Evolutionary conservation across 1,140 invertebrate species (phyloP).

Genomic region (Phymorhynchus buccinoides): DNA sequence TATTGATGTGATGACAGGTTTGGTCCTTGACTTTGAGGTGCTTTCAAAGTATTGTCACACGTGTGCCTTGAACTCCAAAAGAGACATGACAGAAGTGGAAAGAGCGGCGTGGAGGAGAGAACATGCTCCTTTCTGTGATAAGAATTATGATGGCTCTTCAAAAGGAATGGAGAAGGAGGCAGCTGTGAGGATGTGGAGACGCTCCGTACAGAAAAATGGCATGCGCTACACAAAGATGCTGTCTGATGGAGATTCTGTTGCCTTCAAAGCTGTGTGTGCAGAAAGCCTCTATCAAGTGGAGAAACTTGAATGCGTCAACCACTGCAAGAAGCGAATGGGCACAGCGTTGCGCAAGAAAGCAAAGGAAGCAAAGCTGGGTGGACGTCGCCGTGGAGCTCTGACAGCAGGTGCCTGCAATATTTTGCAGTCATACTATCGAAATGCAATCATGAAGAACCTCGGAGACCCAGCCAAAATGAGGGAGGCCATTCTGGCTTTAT

Average conservation of each 20-base stretch:
- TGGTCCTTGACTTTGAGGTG: background rate
- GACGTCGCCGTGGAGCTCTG: too few species aligned
- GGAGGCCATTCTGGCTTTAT: too few species aligned
- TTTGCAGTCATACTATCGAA: too few species aligned
- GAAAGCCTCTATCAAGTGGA: too few species aligned
- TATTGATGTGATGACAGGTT: conserved; percentile 15
- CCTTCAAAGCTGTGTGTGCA: too few species aligned
- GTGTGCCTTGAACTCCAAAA: background rate
- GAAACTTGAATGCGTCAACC: too few species aligned
- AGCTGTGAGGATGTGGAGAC: conserved; percentile 12
- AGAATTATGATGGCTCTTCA: conserved; percentile 20
- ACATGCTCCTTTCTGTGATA: conserved; percentile 16
- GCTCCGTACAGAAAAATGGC: background rate
- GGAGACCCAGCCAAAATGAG: too few species aligned
- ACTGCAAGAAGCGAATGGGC: too few species aligned
- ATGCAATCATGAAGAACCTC: too few species aligned
- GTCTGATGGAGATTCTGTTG: conserved; percentile 27
- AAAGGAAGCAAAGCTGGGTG: too few species aligned
- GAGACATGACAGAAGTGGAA: background rate
- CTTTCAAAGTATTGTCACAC: conserved; percentile 3
- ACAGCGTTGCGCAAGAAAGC: too few species aligned
- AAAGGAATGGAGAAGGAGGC: conserved; percentile 33
- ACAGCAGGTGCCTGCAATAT: too few species aligned
- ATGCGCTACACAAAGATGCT: conserved; percentile 14
- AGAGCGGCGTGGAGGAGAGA: background rate